Conservation (phyloP, 1,140 invertebrate genomes). For the Lethrus apterus region DNA sequence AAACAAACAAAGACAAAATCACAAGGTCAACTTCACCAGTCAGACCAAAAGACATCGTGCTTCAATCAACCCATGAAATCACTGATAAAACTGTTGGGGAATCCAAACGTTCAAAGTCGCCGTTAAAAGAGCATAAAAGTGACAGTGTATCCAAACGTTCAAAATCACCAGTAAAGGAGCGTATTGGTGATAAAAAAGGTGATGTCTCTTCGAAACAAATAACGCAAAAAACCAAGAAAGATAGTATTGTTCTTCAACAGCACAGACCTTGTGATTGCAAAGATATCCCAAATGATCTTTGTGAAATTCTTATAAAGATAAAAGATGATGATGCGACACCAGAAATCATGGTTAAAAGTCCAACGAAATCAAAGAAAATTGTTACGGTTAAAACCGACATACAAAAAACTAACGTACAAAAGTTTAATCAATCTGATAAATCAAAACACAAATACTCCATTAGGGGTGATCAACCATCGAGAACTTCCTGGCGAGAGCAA, state of each 20-base stretch:
- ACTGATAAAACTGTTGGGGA: too few relatives aligned
- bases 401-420: not conserved
- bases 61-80: too few relatives aligned
- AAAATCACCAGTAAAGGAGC: too few relatives aligned
- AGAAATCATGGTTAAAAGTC: conserved; percentile 22
- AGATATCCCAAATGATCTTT: conserved; percentile 26
- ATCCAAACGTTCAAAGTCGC: too few relatives aligned
- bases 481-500: conserved; percentile 30
- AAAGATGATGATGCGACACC: conserved; percentile 27
- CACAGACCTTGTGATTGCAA: too few relatives aligned
- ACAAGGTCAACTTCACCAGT: too few relatives aligned
- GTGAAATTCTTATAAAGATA: conserved; percentile 38
- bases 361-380: conserved; percentile 8
- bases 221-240: not conserved
- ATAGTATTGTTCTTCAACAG: not conserved
- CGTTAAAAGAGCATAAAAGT: too few relatives aligned
- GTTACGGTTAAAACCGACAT: conserved; percentile 6
- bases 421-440: not conserved
- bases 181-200: too few relatives aligned
- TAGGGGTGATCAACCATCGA: not conserved
- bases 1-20: too few relatives aligned
- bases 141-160: too few relatives aligned
- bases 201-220: too few relatives aligned
- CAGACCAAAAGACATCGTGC: too few relatives aligned
- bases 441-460: not conserved